Evolutionary conservation across 2,888 invertebrate genomes (phyloP).

Genomic region (Himalopsyche japonica): DNA sequence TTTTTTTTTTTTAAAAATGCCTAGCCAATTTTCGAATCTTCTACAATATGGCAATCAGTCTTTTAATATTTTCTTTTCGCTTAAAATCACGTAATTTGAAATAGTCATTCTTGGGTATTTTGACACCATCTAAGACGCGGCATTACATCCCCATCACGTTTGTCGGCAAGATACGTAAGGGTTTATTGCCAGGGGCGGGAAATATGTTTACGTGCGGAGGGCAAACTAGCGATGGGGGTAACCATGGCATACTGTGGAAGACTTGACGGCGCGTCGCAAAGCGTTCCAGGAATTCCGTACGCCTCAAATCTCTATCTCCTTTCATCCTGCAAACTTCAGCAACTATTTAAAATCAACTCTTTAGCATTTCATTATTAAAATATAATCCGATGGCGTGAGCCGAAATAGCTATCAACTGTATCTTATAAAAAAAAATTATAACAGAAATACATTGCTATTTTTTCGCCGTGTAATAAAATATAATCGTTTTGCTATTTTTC

Average conservation of each 20-base stretch:
- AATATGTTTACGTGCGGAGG: slow-evolving; percentile 9
- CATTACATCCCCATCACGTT: neutral
- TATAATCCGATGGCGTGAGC: too few species aligned
- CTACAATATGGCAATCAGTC: too few species aligned
- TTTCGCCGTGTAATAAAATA: too few species aligned
- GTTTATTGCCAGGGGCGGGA: slow-evolving; percentile 11
- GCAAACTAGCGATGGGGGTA: neutral
- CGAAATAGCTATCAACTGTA: too few species aligned
- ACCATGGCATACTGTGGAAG: neutral
- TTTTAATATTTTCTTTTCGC: too few species aligned
- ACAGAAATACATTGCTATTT: too few species aligned
- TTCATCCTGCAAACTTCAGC: neutral
- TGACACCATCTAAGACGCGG: neutral
- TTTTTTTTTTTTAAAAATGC: too few species aligned
- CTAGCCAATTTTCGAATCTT: too few species aligned
- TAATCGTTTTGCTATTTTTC: too few species aligned
- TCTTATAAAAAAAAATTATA: too few species aligned
- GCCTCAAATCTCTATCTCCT: neutral
- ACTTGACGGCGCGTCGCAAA: slow-evolving; percentile 3
- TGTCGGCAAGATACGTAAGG: neutral
- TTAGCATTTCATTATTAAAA: neutral
- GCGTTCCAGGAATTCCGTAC: slow-evolving; percentile 15
- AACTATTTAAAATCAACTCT: neutral
- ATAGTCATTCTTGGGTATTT: neutral
- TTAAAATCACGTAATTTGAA: neutral